A percentile compares a stretch with the other conserved stretches of the same genome.
Evolutionary conservation across 1,140 invertebrate genomes (phyloP).

Genomic region (Prorops nasuta): DNA sequence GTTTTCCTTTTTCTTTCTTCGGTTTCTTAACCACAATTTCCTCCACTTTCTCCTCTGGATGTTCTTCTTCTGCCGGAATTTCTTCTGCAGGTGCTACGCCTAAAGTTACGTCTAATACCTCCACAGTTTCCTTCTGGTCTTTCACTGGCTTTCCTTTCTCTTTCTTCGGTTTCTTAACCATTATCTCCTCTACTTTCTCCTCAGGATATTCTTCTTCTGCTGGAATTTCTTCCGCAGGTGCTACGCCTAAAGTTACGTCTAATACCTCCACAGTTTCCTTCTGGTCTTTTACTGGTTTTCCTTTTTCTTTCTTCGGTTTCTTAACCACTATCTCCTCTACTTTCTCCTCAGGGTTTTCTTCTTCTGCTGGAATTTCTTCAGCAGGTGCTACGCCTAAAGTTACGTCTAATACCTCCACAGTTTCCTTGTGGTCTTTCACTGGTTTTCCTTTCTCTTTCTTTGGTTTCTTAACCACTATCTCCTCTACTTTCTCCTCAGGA

Average conservation of each 20-base stretch:
- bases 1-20: constrained; percentile 16
- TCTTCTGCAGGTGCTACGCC: no score
- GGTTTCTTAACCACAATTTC: constrained; percentile 16
- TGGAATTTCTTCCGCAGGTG: no score
- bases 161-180: no score
- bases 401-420: no score
- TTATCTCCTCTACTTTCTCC: no score
- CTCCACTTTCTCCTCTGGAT: constrained; percentile 16
- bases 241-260: no score
- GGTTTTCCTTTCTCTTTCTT: constrained; percentile 10
- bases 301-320: constrained; percentile 18
- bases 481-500: constrained; percentile 29
- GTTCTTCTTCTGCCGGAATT: constrained; percentile 6
- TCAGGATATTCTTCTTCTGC: no score
- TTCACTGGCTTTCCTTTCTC: no score
- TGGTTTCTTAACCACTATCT: constrained; percentile 14
- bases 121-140: neutral
- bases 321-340: constrained; percentile 24
- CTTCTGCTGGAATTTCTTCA: constrained; percentile 13
- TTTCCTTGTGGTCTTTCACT: constrained; percentile 26
- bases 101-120: neutral
- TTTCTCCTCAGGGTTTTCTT: constrained; percentile 18
- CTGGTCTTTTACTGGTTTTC: no score
- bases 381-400: no score
- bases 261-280: no score